phyloP scores from a whole-genome alignment of 2,888 invertebrate species.

The Erebia ligea region DNA sequence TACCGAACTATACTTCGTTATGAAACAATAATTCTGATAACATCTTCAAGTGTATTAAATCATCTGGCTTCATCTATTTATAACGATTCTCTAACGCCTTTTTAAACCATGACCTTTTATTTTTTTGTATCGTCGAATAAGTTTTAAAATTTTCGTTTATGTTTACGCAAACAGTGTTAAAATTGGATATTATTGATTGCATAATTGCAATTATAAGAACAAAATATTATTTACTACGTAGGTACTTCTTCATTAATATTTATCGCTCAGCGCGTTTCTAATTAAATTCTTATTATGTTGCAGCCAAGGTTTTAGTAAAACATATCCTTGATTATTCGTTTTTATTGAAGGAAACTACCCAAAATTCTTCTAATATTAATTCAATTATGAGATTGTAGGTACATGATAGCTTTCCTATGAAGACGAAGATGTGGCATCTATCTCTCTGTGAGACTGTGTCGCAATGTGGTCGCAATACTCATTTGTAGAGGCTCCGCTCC shows the following conservation, averaged over 20 bases:
- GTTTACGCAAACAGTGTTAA: neutral
- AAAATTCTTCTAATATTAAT: no score
- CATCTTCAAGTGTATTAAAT: constrained; percentile 66
- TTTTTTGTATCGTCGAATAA: neutral
- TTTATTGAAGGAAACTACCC: neutral
- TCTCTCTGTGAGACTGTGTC: no score
- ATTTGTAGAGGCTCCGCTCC: no score
- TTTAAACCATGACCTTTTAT: constrained; percentile 21
- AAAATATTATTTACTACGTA: neutral
- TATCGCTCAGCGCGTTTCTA: neutral
- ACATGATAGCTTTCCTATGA: no score
- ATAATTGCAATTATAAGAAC: neutral
- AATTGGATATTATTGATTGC: neutral
- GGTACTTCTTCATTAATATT: neutral
- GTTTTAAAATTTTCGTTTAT: neutral
- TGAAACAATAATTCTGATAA: constrained; percentile 72
- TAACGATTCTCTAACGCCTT: constrained; percentile 36
- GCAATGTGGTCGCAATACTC: no score
- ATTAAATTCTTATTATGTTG: neutral
- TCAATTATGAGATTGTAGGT: no score
- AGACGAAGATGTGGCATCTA: no score
- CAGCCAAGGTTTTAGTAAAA: neutral
- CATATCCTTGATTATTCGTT: neutral
- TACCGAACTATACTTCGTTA: constrained; percentile 62
- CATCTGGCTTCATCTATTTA: constrained; percentile 49